phyloP scores from a whole-genome alignment of 2,113 vertebrate species.

The Alces alces region DNA sequence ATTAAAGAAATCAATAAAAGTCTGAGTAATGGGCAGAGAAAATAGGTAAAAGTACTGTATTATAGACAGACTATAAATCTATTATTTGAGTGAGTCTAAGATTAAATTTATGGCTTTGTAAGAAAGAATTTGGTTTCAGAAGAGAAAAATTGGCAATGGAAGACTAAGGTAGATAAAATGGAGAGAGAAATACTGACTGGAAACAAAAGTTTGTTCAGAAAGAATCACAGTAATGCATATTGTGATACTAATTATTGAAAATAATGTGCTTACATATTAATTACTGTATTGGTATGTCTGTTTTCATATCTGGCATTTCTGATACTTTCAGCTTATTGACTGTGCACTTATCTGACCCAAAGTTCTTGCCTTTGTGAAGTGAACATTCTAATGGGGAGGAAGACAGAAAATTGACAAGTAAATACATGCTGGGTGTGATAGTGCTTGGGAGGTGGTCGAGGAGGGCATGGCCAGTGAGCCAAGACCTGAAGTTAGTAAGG shows the following conservation, averaged over 20 bases:
- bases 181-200: not conserved
- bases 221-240: not conserved
- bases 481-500: not conserved
- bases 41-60: not conserved
- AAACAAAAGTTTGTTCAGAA: not conserved
- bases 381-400: not conserved
- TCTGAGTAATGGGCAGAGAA: not conserved
- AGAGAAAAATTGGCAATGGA: not conserved
- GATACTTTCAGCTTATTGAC: not conserved
- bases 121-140: not conserved
- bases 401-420: not conserved
- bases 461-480: not conserved
- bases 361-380: not conserved
- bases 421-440: not conserved
- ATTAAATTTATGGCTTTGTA: not conserved
- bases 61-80: not conserved
- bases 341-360: not conserved
- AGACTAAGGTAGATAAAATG: not conserved
- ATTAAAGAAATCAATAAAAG: not conserved
- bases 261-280: not conserved
- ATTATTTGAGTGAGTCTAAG: not conserved
- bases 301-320: not conserved
- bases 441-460: not conserved
- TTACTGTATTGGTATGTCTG: not conserved
- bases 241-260: not conserved